Base-by-base conservation (phyloP, 2,113 vertebrate genomes). In the Melanerpes aurifrons region DNA sequence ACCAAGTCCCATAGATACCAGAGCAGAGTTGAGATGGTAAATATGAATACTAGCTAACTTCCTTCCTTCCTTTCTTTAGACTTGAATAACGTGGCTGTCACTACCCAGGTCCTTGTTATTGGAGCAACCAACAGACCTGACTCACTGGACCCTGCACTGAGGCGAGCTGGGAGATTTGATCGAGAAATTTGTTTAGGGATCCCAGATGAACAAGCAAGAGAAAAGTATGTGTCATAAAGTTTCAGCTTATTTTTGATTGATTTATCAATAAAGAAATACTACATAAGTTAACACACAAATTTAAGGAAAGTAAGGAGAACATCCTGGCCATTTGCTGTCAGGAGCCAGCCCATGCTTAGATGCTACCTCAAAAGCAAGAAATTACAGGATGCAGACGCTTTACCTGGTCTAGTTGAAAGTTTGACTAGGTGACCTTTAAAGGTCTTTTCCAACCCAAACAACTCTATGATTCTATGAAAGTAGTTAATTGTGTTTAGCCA, bases 41-140 rank as follows among this genome's bases (percentile, higher is more conserved):
- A 19, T 62, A n/a, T 78, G 54, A 79, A 8, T 57, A 32, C 26
- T 79, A 32, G 31, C 26, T 79, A 32, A 85, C 45, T 81, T 90
- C 84, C 50, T 90, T 86, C 81, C 31, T 92, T 90, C 85, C 50
- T 90, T 86, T 50, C 29, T 63, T 75, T 92, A 99, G 99, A 99
- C 75, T 79, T 99, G 93, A 99, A 98, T 93, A 98, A 97, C 0
- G 31, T 98, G 94, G 89, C 97, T 18, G 93, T 97, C 32, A 98
- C 96, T 0, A 97, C 98, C 43, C 99, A 98, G 87, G 98, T 99
- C 16, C 95, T 99, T 81, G 98, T 99, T 69, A 98, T 99, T 2
- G 99, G 99, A 4, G 99, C 99, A 86, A 99, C 99, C 18, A 99
- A 99, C 97, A 98, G 99, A 31, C 99, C 99, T 4, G 99, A 99